Percentiles rank a stretch among this genome's conserved stretches.
These are phyloP conservation scores for Clistopyga incitator DNA, from an alignment of 2,888 invertebrate species.

Conservation along the genomic window DNA sequence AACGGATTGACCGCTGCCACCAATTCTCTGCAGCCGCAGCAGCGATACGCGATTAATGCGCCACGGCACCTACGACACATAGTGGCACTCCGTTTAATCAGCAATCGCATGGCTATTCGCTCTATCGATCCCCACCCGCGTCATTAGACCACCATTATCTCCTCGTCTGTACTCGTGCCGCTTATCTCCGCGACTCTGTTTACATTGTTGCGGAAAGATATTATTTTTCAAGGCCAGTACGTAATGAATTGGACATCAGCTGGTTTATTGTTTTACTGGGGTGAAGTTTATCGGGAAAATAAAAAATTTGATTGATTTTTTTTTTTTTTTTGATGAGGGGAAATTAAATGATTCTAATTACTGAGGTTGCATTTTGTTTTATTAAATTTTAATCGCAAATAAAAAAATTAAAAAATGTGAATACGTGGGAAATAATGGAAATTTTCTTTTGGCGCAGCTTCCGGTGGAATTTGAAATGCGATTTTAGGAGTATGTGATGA, in stretches of 20 bases:
- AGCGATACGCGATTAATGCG: slow-evolving; percentile 61
- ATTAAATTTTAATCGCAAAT: no score
- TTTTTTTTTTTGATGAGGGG: no score
- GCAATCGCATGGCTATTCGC: slow-evolving; percentile 33
- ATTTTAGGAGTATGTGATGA: neutral
- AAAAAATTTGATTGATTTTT: no score
- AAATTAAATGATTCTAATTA: no score
- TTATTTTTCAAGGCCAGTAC: no score
- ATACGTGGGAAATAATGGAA: no score
- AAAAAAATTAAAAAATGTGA: no score
- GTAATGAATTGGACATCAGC: no score
- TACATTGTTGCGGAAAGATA: no score
- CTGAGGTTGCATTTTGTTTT: no score
- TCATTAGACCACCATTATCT: slow-evolving; percentile 52
- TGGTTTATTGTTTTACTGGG: no score
- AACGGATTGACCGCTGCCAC: slow-evolving; percentile 61
- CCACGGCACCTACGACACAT: slow-evolving; percentile 19
- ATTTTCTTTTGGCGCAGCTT: neutral
- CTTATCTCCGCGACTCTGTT: neutral
- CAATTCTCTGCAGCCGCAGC: slow-evolving; percentile 49
- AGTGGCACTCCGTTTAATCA: slow-evolving; percentile 50
- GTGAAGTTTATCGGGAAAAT: no score
- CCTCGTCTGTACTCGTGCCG: neutral
- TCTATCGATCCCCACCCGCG: slow-evolving; percentile 69
- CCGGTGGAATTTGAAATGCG: neutral